Evolutionary conservation across 2,113 vertebrate species (phyloP).

Genomic region (Channa argus): DNA sequence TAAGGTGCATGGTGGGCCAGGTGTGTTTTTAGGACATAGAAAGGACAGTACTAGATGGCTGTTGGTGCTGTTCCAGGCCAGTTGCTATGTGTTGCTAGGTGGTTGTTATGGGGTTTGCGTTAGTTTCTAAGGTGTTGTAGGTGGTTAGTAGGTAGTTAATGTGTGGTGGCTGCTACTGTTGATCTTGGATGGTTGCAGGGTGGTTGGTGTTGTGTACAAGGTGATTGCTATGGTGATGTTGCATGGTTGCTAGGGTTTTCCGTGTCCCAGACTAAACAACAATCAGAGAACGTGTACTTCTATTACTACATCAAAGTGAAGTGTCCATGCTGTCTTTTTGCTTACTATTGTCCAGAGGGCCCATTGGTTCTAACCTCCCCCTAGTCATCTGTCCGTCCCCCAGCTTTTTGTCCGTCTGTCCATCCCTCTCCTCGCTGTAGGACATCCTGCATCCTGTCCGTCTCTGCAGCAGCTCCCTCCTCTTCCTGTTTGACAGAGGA

Average conservation of each 20-base stretch:
- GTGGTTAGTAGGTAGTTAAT: too few relatives aligned
- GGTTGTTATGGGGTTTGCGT: too few relatives aligned
- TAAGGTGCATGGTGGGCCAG: too few relatives aligned
- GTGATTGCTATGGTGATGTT: background rate
- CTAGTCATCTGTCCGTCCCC: background rate
- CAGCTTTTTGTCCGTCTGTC: background rate
- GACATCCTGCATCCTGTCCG: conserved; percentile 31
- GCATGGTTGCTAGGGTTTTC: background rate
- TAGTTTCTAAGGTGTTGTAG: too few relatives aligned
- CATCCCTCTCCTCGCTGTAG: conserved; percentile 27
- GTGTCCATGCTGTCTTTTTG: background rate
- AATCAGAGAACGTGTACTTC: background rate
- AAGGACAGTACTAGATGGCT: too few relatives aligned
- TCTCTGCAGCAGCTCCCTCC: conserved; percentile 47
- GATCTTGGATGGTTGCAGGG: too few relatives aligned
- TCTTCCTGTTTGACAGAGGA: conserved; percentile 55
- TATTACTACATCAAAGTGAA: background rate
- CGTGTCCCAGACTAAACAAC: background rate
- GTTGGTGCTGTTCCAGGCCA: too few relatives aligned
- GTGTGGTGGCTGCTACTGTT: too few relatives aligned
- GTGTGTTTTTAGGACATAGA: too few relatives aligned
- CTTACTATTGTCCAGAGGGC: conserved; percentile 34
- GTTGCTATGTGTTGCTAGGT: too few relatives aligned
- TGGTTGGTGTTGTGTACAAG: too few relatives aligned
- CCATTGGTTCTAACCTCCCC: conserved; percentile 3